Conservation (phyloP, 2,797 vertebrate species). For the Notolabrus celidotus region DNA sequence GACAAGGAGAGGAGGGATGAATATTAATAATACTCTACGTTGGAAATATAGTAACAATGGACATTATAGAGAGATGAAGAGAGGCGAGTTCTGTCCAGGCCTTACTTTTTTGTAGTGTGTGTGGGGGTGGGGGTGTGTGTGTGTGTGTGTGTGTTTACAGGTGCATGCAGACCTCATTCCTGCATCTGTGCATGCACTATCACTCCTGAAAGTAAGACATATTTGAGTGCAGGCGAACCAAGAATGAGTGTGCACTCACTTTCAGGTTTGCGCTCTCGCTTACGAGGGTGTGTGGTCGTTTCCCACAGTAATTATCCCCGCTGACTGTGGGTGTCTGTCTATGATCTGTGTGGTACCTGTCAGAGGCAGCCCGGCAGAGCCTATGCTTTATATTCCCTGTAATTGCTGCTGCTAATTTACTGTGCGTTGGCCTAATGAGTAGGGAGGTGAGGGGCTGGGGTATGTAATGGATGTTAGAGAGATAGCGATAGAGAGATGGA, state of each 20-base stretch:
- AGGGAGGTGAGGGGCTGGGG: constrained; percentile 84
- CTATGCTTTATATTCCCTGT: constrained; percentile 82
- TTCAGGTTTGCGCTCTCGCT: constrained; percentile 51
- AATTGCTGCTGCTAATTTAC: constrained; percentile 88
- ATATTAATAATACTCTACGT: constrained; percentile 81
- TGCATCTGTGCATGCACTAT: constrained; percentile 19
- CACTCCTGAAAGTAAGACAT: constrained; percentile 50
- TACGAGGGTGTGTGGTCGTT: constrained; percentile 74
- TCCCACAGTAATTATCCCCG: constrained; percentile 82
- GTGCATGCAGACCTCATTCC: constrained; percentile 26
- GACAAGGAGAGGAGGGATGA: constrained; percentile 85
- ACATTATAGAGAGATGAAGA: constrained; percentile 89
- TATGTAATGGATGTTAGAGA: constrained; percentile 88
- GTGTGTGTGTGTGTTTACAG: constrained; percentile 40
- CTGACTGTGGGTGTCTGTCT: constrained; percentile 79
- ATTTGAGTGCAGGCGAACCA: constrained; percentile 46
- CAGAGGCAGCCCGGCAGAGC: constrained; percentile 71
- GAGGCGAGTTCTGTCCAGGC: constrained; percentile 51
- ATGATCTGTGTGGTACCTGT: constrained; percentile 85
- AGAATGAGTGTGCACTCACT: constrained; percentile 53
- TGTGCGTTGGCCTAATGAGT: constrained; percentile 86
- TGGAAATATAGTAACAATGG: constrained; percentile 76
- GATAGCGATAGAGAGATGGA: constrained; percentile 82
- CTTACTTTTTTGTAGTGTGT: constrained; percentile 17
- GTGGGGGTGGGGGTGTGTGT: constrained; percentile 10